Evolutionary conservation across 2,888 invertebrate genomes (phyloP).

Genomic region (Galerucella pusilla): DNA sequence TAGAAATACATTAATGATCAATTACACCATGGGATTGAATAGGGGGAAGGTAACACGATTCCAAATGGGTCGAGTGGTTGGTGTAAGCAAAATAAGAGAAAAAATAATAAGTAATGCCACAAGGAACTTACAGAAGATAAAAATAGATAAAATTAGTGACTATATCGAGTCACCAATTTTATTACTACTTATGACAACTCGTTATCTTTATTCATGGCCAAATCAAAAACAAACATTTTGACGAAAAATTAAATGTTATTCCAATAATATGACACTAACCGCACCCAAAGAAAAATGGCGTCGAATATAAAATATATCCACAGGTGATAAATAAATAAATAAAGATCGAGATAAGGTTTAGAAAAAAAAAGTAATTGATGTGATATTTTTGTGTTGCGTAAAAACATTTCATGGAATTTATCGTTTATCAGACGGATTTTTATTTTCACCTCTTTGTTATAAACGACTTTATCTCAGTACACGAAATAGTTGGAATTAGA

Average conservation of each 20-base stretch:
- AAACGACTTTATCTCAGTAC: background rate
- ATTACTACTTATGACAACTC: too few species aligned
- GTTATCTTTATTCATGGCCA: too few species aligned
- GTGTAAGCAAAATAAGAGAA: too few species aligned
- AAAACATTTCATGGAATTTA: background rate
- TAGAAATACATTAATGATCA: too few species aligned
- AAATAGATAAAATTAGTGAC: too few species aligned
- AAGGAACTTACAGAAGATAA: too few species aligned
- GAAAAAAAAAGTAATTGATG: conserved; percentile 14
- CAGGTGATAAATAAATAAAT: conserved; percentile 14
- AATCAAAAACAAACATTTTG: background rate
- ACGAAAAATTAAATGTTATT: background rate
- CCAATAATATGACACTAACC: conserved; percentile 8
- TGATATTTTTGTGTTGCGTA: conserved; percentile 6
- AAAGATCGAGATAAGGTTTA: conserved; percentile 24
- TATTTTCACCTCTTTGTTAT: background rate
- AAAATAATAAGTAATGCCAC: too few species aligned
- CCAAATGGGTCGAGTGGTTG: too few species aligned
- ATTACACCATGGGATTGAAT: too few species aligned
- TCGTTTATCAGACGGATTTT: background rate
- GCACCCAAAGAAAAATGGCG: conserved; percentile 25
- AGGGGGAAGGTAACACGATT: too few species aligned
- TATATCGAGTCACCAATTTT: too few species aligned
- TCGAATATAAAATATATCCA: conserved; percentile 12
- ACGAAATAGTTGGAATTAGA: too few species aligned